phyloP scores from a whole-genome alignment of 2,113 vertebrate species.

The Epinephelus fuscoguttatus region DNA sequence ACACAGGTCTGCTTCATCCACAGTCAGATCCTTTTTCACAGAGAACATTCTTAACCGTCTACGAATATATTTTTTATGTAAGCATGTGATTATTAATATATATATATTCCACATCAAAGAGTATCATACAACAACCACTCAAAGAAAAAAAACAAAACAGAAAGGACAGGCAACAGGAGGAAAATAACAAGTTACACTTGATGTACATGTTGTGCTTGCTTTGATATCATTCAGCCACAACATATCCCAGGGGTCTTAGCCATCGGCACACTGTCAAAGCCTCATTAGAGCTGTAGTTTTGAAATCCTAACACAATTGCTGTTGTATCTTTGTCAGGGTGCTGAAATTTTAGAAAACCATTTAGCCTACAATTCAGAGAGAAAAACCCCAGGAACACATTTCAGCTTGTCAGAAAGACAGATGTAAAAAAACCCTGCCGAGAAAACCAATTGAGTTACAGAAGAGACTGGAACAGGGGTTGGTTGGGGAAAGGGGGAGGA shows the following conservation, averaged over 20 bases:
- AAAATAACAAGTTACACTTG: background rate
- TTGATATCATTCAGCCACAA: background rate
- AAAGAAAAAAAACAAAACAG: background rate
- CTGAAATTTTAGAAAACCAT: constrained; percentile 11
- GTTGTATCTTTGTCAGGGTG: constrained; percentile 24
- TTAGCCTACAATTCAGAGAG: constrained; percentile 14
- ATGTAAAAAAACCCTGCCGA: constrained; percentile 35
- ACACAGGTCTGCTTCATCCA: constrained; percentile 21
- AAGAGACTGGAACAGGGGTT: constrained; percentile 11
- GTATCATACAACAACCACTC: background rate
- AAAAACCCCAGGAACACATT: constrained; percentile 36
- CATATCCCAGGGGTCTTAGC: background rate
- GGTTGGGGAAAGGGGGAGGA: background rate
- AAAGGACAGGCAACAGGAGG: background rate
- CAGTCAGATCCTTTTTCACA: constrained; percentile 1
- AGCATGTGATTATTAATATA: constrained; percentile 11
- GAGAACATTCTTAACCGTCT: constrained; percentile 9
- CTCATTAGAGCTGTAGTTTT: constrained; percentile 3
- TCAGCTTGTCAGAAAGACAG: constrained; percentile 23
- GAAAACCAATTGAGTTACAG: constrained; percentile 19
- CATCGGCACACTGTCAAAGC: background rate
- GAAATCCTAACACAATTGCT: background rate
- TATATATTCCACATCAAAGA: constrained; percentile 14
- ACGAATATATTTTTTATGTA: background rate
- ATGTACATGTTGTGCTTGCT: constrained; percentile 11